Base-by-base conservation (phyloP, 2,888 invertebrate genomes). In the Apomyelois bistriatella region DNA sequence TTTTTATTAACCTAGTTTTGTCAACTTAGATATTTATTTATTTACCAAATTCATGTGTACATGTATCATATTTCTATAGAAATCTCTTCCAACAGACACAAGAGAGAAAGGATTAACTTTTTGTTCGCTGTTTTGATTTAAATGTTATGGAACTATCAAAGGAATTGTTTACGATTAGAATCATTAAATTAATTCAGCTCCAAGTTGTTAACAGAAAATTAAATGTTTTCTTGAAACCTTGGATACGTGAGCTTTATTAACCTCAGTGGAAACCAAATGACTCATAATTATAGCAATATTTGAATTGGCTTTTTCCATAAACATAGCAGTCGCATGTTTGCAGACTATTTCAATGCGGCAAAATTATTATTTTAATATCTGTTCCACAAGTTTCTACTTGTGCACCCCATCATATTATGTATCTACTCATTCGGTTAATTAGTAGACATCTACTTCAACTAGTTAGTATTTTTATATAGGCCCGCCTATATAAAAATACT, bases 251-350 rank as follows among this genome's bases (percentile, higher is more conserved):
- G 76, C 71, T 79, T 82, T 83, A 82, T 79, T 82, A 74, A 73
- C 73, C 73, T 68, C 72, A 63, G 74, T 82, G 71, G 79, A 74
- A 83, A 82, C 73, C 74, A 75, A 85, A 84, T 76, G 77, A 77
- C 79, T 74, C 77, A 73, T 84, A 84, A 85, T 85, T 83, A 85
- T 76, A 82, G 83, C 78, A 76, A 79, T 84, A 81, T 83, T 83
- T 78, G 81, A 82, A 82, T 79, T 81, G 75, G 74, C 70, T 80
- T 82, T 70, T 76, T 76, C 76, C 77, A 78, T 80, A 82, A 82
- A 76, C 73, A 40, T 40, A 65, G 68, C 72, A 77, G 74, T 85
- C 79, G 85, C 85, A 85, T 85, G 85, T 77, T 76, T 56, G 64
- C 65, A 61, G 76, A 75, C 81, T 74, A 81, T 85, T 85, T 73